phyloP scores from a whole-genome alignment of 2,888 invertebrate genomes.

The Nesidiocoris tenuis region DNA sequence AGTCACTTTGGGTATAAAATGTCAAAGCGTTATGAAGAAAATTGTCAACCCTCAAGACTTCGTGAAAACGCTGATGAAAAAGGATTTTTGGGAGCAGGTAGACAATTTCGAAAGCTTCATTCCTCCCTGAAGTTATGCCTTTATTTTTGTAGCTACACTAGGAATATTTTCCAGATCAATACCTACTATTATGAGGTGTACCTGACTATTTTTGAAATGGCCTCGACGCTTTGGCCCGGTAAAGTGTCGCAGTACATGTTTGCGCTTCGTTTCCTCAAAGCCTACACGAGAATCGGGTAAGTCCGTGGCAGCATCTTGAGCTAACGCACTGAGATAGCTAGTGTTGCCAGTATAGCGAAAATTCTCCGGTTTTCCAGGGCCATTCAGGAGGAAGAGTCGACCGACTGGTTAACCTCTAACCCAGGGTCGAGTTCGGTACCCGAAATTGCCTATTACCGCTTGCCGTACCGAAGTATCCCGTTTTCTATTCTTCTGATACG shows the following conservation, averaged over 20 bases:
- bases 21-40: slow-evolving; percentile 45
- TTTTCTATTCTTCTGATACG: slow-evolving; percentile 51
- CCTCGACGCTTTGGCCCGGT: background rate
- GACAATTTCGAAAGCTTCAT: slow-evolving; percentile 20
- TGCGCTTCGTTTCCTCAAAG: slow-evolving; percentile 14
- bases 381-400: slow-evolving; percentile 56
- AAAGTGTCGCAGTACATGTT: background rate
- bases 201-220: slow-evolving; percentile 55
- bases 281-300: slow-evolving; percentile 35
- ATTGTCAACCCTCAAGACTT: slow-evolving; percentile 43
- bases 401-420: slow-evolving; percentile 57
- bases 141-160: background rate
- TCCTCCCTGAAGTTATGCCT: slow-evolving; percentile 19
- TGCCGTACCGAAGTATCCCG: slow-evolving; percentile 56
- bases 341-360: background rate
- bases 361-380: slow-evolving; percentile 50
- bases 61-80: slow-evolving; percentile 15
- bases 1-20: slow-evolving; percentile 43
- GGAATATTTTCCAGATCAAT: slow-evolving; percentile 55
- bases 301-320: too few species aligned
- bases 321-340: slow-evolving; percentile 4
- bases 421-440: slow-evolving; percentile 56
- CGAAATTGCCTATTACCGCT: slow-evolving; percentile 57
- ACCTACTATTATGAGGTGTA: slow-evolving; percentile 61
- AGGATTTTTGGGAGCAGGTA: slow-evolving; percentile 35